Conservation (phyloP, 2,797 vertebrate species). For the Megaceryle alcyon region DNA sequence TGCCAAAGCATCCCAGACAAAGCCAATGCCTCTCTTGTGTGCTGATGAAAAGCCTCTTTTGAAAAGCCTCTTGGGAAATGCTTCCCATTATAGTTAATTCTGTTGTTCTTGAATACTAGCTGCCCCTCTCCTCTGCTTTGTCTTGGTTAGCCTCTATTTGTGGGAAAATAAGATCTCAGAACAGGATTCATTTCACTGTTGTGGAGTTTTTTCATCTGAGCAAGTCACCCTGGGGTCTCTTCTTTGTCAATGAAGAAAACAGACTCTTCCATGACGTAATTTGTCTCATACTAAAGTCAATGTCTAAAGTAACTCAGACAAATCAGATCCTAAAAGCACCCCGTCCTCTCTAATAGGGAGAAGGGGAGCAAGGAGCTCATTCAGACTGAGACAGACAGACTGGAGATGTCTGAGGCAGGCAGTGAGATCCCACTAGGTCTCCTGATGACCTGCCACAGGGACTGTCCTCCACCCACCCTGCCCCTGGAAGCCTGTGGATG, state of each 20-base stretch:
- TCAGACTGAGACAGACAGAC: neutral
- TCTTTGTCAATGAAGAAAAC: constrained; percentile 18
- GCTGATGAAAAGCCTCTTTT: constrained; percentile 48
- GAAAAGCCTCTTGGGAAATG: constrained; percentile 34
- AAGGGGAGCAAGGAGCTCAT: neutral
- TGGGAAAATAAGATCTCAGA: constrained; percentile 30
- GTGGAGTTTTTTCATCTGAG: neutral
- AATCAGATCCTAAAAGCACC: neutral
- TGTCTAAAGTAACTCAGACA: neutral
- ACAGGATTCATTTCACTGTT: neutral
- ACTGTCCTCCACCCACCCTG: neutral
- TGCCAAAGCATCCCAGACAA: neutral
- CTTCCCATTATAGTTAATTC: constrained; percentile 36
- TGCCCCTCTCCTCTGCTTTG: constrained; percentile 26
- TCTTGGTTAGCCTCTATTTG: constrained; percentile 31
- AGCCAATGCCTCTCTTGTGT: neutral
- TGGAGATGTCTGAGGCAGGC: neutral
- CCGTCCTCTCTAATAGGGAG: neutral
- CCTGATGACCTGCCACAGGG: neutral
- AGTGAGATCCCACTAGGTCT: rapidly evolving
- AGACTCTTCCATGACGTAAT: neutral
- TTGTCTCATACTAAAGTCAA: neutral
- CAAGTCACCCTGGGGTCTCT: neutral
- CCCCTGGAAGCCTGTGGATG: neutral
- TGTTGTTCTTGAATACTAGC: neutral